These are phyloP conservation scores for Acleris cristana DNA, from an alignment of 2,888 invertebrate genomes.

Conservation along the genomic window DNA sequence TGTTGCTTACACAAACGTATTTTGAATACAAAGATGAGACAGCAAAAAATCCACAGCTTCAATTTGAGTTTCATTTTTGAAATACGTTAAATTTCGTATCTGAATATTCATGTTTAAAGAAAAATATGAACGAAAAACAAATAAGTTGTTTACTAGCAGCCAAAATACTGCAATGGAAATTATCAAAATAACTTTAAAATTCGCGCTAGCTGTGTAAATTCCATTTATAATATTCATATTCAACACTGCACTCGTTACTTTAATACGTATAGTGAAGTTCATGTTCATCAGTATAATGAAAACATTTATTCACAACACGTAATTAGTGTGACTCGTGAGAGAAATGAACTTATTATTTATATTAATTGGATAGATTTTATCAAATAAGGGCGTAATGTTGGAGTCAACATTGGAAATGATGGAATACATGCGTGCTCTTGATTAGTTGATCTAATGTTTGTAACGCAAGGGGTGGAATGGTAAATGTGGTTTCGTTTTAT, in stretches of 20 bases:
- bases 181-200: too few relatives aligned
- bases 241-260: not conserved
- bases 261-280: not conserved
- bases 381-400: conserved; percentile 50
- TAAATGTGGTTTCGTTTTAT: conserved; percentile 30
- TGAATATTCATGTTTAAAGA: too few relatives aligned
- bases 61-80: too few relatives aligned
- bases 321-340: conserved; percentile 52
- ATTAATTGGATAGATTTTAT: conserved; percentile 63
- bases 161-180: too few relatives aligned
- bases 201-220: too few relatives aligned
- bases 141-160: too few relatives aligned
- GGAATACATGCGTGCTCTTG: conserved; percentile 28
- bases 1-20: too few relatives aligned
- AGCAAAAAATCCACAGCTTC: too few relatives aligned
- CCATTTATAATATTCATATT: not conserved
- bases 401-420: conserved; percentile 34
- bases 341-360: conserved; percentile 62
- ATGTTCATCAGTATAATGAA: conserved; percentile 31
- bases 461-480: conserved; percentile 28
- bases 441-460: conserved; percentile 15
- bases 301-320: conserved; percentile 51
- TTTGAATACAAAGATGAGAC: too few relatives aligned
- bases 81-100: too few relatives aligned
- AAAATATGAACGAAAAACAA: too few relatives aligned